These are phyloP conservation scores for Phylloscopus collybita DNA, from an alignment of 2,797 vertebrate species.

Conservation along the genomic window DNA sequence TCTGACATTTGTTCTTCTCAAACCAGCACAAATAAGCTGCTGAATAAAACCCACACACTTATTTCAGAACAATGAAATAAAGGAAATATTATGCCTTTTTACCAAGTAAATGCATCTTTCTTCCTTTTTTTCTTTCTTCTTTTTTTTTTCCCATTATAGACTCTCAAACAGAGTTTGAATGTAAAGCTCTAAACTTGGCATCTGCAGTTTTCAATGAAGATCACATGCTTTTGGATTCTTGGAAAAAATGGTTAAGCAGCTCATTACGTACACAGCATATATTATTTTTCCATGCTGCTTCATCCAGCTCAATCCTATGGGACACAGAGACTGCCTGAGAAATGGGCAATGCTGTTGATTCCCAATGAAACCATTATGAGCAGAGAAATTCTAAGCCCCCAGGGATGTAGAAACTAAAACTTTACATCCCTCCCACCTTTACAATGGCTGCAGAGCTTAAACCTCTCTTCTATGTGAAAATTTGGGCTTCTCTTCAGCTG, in stretches of 20 bases:
- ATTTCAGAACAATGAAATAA: background rate
- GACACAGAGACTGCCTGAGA: conserved; percentile 28
- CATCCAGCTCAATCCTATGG: conserved; percentile 51
- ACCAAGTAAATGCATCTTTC: background rate
- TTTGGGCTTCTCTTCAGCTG: background rate
- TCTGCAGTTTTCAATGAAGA: conserved; percentile 41
- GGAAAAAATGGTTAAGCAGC: conserved; percentile 50
- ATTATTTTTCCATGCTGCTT: conserved; percentile 53
- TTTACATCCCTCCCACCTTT: background rate
- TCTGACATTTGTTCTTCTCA: background rate
- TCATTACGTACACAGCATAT: conserved; percentile 13
- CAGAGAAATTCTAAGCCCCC: background rate
- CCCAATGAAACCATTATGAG: conserved; percentile 31
- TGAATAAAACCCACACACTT: background rate
- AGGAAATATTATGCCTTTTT: background rate
- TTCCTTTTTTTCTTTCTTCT: too few relatives aligned
- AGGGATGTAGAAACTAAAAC: background rate
- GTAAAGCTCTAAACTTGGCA: conserved; percentile 37
- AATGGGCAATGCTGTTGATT: conserved; percentile 15
- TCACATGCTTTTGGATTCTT: conserved; percentile 39
- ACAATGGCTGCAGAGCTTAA: background rate
- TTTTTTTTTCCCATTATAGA: background rate
- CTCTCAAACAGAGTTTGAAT: background rate
- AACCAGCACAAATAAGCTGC: background rate
- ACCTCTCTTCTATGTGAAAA: background rate